Percentiles rank a stretch among this genome's conserved stretches.
These are phyloP conservation scores for Elysia chlorotica DNA, from an alignment of 1,140 invertebrate species.

Conservation along the genomic window DNA sequence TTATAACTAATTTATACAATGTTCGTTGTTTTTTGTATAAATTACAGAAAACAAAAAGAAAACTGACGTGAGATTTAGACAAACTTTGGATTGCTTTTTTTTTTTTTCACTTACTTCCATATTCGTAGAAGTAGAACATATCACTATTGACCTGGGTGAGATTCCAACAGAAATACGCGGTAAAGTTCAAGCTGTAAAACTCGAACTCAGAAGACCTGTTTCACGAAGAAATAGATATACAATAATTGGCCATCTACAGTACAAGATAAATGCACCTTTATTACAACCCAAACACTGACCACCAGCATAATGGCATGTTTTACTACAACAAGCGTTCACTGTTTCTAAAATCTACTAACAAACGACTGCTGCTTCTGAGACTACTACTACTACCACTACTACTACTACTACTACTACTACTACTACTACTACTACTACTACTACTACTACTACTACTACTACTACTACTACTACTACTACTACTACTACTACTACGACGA, in stretches of 20 bases:
- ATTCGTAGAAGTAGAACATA: slow-evolving; percentile 18
- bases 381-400: background rate
- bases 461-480: too few relatives aligned
- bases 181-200: slow-evolving; percentile 16
- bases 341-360: too few relatives aligned
- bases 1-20: too few relatives aligned
- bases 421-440: too few relatives aligned
- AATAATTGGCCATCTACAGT: background rate
- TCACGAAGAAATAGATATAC: background rate
- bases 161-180: slow-evolving; percentile 21
- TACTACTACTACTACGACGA: too few relatives aligned
- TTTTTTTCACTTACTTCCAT: slow-evolving; percentile 2
- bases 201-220: slow-evolving; percentile 12
- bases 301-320: background rate
- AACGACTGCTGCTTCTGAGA: background rate
- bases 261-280: background rate
- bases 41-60: too few relatives aligned
- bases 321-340: too few relatives aligned
- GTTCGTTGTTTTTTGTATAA: too few relatives aligned
- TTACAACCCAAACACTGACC: background rate
- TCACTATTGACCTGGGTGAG: slow-evolving; percentile 2
- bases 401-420: background rate
- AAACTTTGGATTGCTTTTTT: background rate
- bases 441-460: too few relatives aligned
- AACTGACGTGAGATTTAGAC: background rate